A percentile compares a stretch with the other conserved stretches of the same genome.
phyloP scores from a whole-genome alignment of 2,797 vertebrate genomes.

The Manis crassicaudata region DNA sequence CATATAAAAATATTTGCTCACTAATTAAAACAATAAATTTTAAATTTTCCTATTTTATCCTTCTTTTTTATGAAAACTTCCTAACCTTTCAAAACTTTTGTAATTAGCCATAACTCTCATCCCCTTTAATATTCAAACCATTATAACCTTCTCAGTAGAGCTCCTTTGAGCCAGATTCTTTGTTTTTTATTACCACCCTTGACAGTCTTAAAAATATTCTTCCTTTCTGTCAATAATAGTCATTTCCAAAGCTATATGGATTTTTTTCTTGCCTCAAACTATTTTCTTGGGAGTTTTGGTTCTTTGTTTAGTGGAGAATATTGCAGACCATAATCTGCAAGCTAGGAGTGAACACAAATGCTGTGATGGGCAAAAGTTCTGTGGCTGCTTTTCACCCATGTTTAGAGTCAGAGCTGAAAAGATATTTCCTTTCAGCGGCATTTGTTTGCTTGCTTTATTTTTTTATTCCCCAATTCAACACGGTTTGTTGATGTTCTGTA shows the following conservation, averaged over 20 bases:
- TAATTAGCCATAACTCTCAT: neutral
- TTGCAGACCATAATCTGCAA: neutral
- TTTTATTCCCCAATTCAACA: neutral
- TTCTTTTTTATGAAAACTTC: neutral
- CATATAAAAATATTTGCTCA: neutral
- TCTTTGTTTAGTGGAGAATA: neutral
- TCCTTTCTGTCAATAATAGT: neutral
- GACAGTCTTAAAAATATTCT: neutral
- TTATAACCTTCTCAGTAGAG: neutral
- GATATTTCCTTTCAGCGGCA: neutral
- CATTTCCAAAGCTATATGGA: neutral
- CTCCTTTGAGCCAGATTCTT: neutral
- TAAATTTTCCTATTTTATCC: neutral
- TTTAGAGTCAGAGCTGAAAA: neutral
- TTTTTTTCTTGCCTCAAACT: neutral
- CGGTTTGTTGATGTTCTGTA: neutral
- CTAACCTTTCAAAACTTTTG: constrained; percentile 29
- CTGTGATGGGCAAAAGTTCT: neutral
- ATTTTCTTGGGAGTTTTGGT: neutral
- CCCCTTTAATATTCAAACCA: constrained; percentile 2
- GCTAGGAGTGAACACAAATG: neutral
- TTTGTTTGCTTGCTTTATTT: neutral
- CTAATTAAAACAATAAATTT: constrained; percentile 28
- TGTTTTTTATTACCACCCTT: neutral
- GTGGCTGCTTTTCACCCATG: neutral